These are phyloP conservation scores for Blastomussa wellsi DNA, from an alignment of 92 coral and sea anemone species.

Conservation along the genomic window DNA sequence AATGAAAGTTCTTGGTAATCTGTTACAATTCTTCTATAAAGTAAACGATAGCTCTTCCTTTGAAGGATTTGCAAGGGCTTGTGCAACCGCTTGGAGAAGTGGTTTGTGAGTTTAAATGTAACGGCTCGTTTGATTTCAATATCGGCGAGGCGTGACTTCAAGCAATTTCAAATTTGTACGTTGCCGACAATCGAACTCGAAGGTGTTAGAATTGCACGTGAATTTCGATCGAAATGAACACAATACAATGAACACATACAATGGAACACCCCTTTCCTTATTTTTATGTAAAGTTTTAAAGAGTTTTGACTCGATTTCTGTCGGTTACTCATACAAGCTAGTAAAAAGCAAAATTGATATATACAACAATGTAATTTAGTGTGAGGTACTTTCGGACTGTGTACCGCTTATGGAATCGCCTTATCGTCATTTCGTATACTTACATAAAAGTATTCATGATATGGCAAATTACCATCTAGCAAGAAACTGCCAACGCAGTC, in stretches of 20 bases:
- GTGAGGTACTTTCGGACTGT: slow-evolving; percentile 3
- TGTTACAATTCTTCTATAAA: background rate
- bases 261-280: background rate
- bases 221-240: background rate
- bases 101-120: slow-evolving; percentile 10
- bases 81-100: background rate
- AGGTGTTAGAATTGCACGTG: background rate
- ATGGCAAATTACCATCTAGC: background rate
- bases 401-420: background rate
- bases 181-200: background rate
- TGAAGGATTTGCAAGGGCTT: background rate
- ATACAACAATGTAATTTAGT: background rate
- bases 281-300: background rate
- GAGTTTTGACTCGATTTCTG: background rate
- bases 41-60: background rate
- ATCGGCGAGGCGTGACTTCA: slow-evolving; percentile 44
- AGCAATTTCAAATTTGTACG: slow-evolving; percentile 21
- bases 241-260: background rate
- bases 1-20: background rate
- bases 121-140: slow-evolving; percentile 27
- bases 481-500: background rate
- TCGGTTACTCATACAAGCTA: background rate
- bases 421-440: background rate
- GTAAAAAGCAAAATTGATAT: background rate
- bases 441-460: background rate